Conservation (phyloP, 2,113 vertebrate genomes). For the Rissa tridactyla region DNA sequence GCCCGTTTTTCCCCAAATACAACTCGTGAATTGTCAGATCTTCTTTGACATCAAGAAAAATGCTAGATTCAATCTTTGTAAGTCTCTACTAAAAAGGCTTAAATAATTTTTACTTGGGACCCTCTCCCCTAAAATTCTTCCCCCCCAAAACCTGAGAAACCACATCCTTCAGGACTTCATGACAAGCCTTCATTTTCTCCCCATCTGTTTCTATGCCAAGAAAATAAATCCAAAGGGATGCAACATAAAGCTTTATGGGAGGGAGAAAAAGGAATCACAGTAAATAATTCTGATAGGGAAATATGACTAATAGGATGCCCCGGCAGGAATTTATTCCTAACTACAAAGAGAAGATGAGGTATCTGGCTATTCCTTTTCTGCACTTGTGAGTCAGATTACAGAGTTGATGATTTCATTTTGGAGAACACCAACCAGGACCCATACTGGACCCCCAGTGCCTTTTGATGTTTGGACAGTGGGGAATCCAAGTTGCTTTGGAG, state of each 20-base stretch:
- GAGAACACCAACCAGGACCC: not conserved
- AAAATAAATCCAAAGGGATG: not conserved
- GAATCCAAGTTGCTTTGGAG: conserved; percentile 51
- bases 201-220: not conserved
- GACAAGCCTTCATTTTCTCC: not conserved
- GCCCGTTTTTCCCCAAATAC: not conserved
- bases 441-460: not conserved
- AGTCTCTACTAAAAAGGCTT: not conserved
- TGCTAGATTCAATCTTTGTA: not conserved
- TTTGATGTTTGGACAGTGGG: conserved; percentile 9
- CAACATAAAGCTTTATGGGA: not conserved
- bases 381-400: not conserved
- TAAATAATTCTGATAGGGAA: not conserved
- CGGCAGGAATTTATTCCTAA: not conserved
- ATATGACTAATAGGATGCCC: not conserved
- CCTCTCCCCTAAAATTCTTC: not conserved
- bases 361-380: not conserved
- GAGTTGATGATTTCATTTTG: not conserved
- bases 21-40: not conserved
- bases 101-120: not conserved
- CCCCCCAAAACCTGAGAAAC: not conserved
- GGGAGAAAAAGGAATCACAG: not conserved
- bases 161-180: not conserved
- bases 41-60: not conserved
- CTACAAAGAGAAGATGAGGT: not conserved